A percentile compares a stretch with the other conserved stretches of the same genome.
Conservation (phyloP, 2,888 invertebrate genomes). For the Apamea epomidion region DNA sequence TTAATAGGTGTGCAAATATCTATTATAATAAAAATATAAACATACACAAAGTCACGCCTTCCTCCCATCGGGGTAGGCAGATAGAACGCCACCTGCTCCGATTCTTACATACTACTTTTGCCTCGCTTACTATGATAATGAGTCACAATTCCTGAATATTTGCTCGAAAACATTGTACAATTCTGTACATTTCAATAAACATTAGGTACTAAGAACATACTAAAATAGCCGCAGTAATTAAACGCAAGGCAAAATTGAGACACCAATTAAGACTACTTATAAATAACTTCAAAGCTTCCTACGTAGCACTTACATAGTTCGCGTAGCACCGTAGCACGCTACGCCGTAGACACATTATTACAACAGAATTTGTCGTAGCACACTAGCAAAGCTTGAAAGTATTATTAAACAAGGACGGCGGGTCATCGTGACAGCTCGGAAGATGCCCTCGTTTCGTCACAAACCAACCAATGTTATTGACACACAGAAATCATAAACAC, state of each 20-base stretch:
- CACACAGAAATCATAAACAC: slow-evolving; percentile 36
- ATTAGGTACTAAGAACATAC: slow-evolving; percentile 2
- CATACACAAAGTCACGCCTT: too few species aligned
- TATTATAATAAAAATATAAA: too few species aligned
- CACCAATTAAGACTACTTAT: slow-evolving; percentile 31
- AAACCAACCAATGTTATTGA: slow-evolving; percentile 65
- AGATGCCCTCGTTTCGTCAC: slow-evolving; percentile 79
- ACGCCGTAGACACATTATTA: slow-evolving; percentile 72
- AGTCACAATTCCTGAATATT: not conserved
- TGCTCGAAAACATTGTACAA: not conserved
- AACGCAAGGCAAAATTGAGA: slow-evolving; percentile 30
- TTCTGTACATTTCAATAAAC: slow-evolving; percentile 2
- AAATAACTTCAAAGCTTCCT: slow-evolving; percentile 40
- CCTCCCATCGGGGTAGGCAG: too few species aligned
- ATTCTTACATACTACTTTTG: too few species aligned
- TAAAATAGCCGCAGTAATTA: slow-evolving; percentile 37
- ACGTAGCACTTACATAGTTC: slow-evolving; percentile 59
- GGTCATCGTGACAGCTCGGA: slow-evolving; percentile 78
- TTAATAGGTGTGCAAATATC: too few species aligned
- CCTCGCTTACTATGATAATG: too few species aligned
- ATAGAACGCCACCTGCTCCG: too few species aligned
- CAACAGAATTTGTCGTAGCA: slow-evolving; percentile 68
- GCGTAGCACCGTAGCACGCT: slow-evolving; percentile 66
- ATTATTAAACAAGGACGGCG: slow-evolving; percentile 77
- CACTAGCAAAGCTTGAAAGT: slow-evolving; percentile 72